phyloP scores from a whole-genome alignment of 2,113 vertebrate genomes.

The Otocyon megalotis region DNA sequence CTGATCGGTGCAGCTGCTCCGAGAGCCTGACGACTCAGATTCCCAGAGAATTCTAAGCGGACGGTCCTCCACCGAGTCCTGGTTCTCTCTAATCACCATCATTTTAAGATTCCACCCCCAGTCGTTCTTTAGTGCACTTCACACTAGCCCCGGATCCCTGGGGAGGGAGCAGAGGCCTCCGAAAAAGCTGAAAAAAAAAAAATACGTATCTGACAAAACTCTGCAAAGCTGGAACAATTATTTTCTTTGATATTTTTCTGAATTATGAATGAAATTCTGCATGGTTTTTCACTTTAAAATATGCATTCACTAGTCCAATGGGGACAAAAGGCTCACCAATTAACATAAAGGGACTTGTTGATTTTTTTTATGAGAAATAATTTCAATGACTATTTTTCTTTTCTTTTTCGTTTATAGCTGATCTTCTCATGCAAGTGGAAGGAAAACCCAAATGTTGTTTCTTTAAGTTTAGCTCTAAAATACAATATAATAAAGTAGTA shows the following conservation, averaged over 20 bases:
- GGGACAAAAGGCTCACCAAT: not conserved
- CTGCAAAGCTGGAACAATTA: constrained; percentile 37
- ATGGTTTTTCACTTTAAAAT: constrained; percentile 57
- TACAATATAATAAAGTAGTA: constrained; percentile 95
- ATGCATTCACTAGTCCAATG: not conserved
- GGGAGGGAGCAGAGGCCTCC: not conserved
- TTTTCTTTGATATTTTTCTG: constrained; percentile 58
- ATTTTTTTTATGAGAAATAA: constrained; percentile 62
- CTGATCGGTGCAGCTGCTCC: constrained; percentile 78
- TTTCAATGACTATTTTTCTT: constrained; percentile 83
- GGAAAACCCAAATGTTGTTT: constrained; percentile 96
- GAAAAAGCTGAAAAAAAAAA: constrained; percentile 69
- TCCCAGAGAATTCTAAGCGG: constrained; percentile 72
- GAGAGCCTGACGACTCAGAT: constrained; percentile 78
- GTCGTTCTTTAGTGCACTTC: constrained; percentile 30
- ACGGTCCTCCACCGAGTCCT: constrained; percentile 53
- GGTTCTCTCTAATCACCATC: constrained; percentile 71
- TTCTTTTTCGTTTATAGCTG: constrained; percentile 90
- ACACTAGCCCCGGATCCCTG: not conserved
- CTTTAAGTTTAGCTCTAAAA: constrained; percentile 96
- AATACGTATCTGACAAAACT: not conserved
- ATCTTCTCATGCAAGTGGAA: constrained; percentile 91
- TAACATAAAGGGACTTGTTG: not conserved
- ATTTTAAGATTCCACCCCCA: constrained; percentile 62
- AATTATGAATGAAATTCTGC: constrained; percentile 62